Conservation (phyloP, 2,888 invertebrate species). For the Drosophila imparisetae region DNA sequence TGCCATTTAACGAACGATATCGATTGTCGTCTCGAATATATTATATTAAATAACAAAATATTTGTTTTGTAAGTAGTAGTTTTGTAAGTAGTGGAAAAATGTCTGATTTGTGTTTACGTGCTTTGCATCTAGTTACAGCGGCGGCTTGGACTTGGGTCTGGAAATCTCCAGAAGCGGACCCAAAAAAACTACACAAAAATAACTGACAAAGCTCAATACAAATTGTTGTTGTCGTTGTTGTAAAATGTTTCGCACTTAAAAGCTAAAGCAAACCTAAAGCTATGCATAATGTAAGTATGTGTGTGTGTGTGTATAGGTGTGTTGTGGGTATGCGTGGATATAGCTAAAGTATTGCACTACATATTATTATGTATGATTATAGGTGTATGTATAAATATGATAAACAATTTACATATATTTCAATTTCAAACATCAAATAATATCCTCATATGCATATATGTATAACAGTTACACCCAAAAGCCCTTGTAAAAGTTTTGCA, state of each 20-base stretch:
- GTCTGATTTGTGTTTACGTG: conserved; percentile 52
- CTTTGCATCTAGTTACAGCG: conserved; percentile 46
- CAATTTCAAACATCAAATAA: conserved; percentile 29
- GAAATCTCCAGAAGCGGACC: conserved; percentile 62
- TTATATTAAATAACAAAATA: conserved; percentile 24
- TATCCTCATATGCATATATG: conserved; percentile 15
- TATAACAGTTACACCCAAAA: conserved; percentile 32
- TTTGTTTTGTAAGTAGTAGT: conserved; percentile 22
- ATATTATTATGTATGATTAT: conserved; percentile 45
- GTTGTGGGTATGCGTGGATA: conserved; percentile 32
- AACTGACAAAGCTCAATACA: conserved; percentile 50
- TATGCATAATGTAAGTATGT: conserved; percentile 48
- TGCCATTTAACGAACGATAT: conserved; percentile 18
- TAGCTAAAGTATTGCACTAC: conserved; percentile 77
- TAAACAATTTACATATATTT: conserved; percentile 72
- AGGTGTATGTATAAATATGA: conserved; percentile 48
- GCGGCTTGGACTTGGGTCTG: conserved; percentile 38
- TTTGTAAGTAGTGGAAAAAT: conserved; percentile 18
- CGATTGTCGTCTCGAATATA: conserved; percentile 16
- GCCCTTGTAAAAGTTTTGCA: conserved; percentile 25
- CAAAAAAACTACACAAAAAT: conserved; percentile 9
- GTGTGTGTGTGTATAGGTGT: conserved; percentile 28
- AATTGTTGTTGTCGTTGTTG: conserved; percentile 40
- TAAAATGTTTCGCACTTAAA: conserved; percentile 42
- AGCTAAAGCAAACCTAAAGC: conserved; percentile 67